Evolutionary conservation across 2,888 invertebrate genomes (phyloP), one percentile per base, ranked within the genome.

Genomic region (Dione vanillae): DNA sequence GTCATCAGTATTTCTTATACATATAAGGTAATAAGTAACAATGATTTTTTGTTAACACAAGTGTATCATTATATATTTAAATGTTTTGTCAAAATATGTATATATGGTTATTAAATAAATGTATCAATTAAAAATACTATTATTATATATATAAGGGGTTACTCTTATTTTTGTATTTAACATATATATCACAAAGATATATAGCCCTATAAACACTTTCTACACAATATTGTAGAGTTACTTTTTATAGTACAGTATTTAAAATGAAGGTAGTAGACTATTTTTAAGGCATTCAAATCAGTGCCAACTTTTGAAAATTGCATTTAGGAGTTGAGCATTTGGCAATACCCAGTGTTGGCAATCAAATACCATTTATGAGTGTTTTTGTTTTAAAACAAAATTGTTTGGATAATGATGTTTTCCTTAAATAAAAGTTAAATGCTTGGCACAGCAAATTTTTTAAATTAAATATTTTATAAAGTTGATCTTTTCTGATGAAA

Each of bases 271-370:
- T 35, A 35, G n/a, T n/a, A 9, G 9, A 54, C n/a, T n/a, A n/a
- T 61, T 61, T 56, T 61, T 35, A n/a, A 45, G 47, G 19, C 47
- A 51, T 40, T 35, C 9, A 40, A 37, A 64, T 49, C 9, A 19
- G 64, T 51, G 64, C 64, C 64, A 64, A 64, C 12, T 64, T 64
- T 37, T 51, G 20, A 40, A 64, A 64, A 64, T 64, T 64, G 40
- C 51, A 51, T 14, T 64, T 64, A n/a, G 16, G 12, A 49, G 47
- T 45, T 43, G 14, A n/a, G 37, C 54, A 49, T 49, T 64, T 64
- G 64, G 64, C 64, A 64, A 37, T 49, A 35, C 43, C 14, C 3
- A 51, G 49, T 37, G 51, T 51, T 64, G 64, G 64, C 64, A 49
- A 49, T 64, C 16, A 35, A 19, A 47, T 49, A 19, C 47, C 49